Evolutionary conservation across 2,113 vertebrate genomes (phyloP), one percentile per base, ranked within the genome.

Genomic region (Brachypodius melanocephalos): DNA sequence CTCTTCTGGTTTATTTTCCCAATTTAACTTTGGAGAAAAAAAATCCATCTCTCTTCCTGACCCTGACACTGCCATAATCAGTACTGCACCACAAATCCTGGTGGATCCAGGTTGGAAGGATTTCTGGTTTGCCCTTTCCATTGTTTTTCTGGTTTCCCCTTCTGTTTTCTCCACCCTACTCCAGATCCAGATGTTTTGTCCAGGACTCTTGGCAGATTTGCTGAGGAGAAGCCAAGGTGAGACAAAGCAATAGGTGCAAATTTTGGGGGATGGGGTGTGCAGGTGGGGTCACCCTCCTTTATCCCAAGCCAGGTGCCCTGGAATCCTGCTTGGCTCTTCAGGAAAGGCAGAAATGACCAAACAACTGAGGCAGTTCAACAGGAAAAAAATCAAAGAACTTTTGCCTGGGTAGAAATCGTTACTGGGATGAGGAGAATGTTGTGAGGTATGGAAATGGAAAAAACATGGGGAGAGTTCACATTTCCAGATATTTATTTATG

Each of bases 51-150:
- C 10, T 52, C 48, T 54, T 57, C 49, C 34, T 36, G 29, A 62
- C 17, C 10, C n/a, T 9, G 59, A 6, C 25, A 2, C 12, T 46
- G 45, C 34, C 34, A 0, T 18, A 4, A 12, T 63, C 32, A 32
- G 25, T 28, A 9, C 26, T 3, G 18, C 1, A 0, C 22, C 49
- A 5, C 28, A 63, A 68, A 66, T 38, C 67, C 82, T 1, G 0
- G 7, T 2, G 32, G 57, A 31, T 29, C 20, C 13, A 3, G 11
- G 28, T 4, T 16, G 25, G 72, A 59, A 76, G 45, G 25, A 40
- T 45, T 21, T 11, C 9, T n/a, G 43, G 28, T 38, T 38, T 65
- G 38, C 25, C 4, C 57, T 62, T 77, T 2, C 2, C 16, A 10
- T 25, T 58, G 45, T 48, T 71, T 54, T 49, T 14, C 14, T 63